Evolutionary conservation across 2,113 vertebrate species (phyloP), one percentile per base, ranked within the genome.

Genomic region (Semnornis frantzii): DNA sequence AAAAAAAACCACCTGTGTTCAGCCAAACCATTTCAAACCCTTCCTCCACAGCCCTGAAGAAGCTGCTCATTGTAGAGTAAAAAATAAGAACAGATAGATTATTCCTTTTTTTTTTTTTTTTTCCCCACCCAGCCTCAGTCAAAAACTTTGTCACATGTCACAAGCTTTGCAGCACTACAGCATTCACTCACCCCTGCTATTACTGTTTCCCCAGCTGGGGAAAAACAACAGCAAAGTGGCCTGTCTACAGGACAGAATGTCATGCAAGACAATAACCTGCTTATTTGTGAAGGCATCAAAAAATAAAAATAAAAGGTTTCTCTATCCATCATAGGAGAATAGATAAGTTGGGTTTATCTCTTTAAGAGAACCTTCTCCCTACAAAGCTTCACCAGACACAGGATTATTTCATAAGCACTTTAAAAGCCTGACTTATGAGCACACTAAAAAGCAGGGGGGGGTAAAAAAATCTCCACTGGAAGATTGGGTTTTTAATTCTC

Each of bases 401-500:
- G 44, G 66, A 82, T 85, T 89, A 93, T 75, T 87, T 86, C 10
- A 71, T 31, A 39, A 89, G 70, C 63, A 55, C 39, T 91, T 91
- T 72, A 62, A 89, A 91, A 92, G 66, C 28, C 33, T 1, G 1
- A 84, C 2, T 91, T 71, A 57, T 2, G 18, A 86, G 83, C 44
- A 76, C 19, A 21, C 12, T 52, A 54, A 87, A 85, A 78, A 70
- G 24, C 37, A 37, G 1, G 5, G 50, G 37, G 18, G 20, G 21
- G 48, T 19, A 9, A 37, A 34, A 64, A 83, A 62, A 23, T 15
- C 79, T 71, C 48, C 58, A 83, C 59, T 59, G 48, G 54, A 85
- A n/a, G 91, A 91, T 89, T 92, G 80, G 33, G 5, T 33, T 85
- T 76, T 65, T 91, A 93, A 91, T 91, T 92, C 85, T 89, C 58